Conservation (phyloP, 64 coral and sea anemone species). For the Montipora foliosa region DNA sequence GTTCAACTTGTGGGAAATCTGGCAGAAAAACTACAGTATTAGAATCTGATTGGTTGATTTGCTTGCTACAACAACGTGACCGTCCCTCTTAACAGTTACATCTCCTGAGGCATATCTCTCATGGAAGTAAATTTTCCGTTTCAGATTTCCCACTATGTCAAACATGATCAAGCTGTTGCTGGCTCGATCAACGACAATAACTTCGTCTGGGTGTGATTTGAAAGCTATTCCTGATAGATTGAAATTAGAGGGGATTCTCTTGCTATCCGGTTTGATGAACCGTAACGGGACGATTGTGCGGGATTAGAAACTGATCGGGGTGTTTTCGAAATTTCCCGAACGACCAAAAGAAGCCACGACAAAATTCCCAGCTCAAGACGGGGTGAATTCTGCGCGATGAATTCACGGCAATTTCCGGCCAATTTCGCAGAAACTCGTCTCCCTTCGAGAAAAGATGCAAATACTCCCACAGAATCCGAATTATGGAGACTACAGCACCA, state of each 20-base stretch:
- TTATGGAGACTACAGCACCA: constrained; percentile 55
- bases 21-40: constrained; percentile 20
- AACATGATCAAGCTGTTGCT: constrained; percentile 74
- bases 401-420: constrained; percentile 59
- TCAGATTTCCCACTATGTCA: constrained; percentile 16
- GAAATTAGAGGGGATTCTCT: constrained; percentile 15
- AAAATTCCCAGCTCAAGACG: constrained; percentile 63
- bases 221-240: constrained; percentile 64
- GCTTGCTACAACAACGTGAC: constrained; percentile 76
- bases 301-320: constrained; percentile 41
- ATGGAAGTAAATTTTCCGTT: constrained; percentile 71
- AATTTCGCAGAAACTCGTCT: constrained; percentile 69
- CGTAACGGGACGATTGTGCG: constrained; percentile 23
- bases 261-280: constrained; percentile 3
- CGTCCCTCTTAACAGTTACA: constrained; percentile 59
- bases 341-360: constrained; percentile 60
- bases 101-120: constrained; percentile 69
- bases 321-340: constrained; percentile 60
- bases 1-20: too few species aligned
- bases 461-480: constrained; percentile 81
- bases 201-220: constrained; percentile 64
- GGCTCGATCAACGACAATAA: constrained; percentile 70
- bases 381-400: constrained; percentile 74
- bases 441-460: constrained; percentile 54
- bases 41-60: constrained; percentile 72